Conservation (phyloP, 2,888 invertebrate species). For the Apotomis turbidana region DNA sequence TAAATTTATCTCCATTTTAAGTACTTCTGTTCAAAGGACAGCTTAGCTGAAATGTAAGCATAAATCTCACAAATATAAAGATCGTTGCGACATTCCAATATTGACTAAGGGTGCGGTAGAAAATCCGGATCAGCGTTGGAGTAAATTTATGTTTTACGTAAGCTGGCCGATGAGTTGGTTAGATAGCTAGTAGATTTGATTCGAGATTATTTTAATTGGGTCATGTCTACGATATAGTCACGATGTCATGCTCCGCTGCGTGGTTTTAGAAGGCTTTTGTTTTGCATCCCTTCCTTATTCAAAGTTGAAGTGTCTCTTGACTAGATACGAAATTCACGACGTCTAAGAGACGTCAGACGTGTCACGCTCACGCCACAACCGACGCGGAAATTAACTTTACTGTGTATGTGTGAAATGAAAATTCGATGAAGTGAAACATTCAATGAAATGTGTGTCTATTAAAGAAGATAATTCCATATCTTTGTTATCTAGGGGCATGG, state of each 20-base stretch:
- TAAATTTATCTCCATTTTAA: not conserved
- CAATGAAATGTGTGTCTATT: too few species aligned
- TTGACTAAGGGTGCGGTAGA: conserved; percentile 14
- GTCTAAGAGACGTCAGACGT: not conserved
- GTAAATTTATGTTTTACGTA: conserved; percentile 22
- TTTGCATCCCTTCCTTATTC: conserved; percentile 14
- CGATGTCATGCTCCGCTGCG: conserved; percentile 24
- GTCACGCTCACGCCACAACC: not conserved
- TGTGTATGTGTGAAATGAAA: too few species aligned
- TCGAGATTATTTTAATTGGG: conserved; percentile 41
- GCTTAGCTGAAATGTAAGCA: not conserved
- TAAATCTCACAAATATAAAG: not conserved
- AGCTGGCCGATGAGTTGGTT: conserved; percentile 18
- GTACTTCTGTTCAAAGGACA: not conserved
- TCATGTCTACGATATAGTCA: conserved; percentile 37
- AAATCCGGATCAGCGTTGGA: conserved; percentile 9
- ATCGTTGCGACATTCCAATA: conserved; percentile 36
- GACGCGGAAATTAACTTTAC: not conserved
- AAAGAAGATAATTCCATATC: too few species aligned
- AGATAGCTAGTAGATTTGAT: conserved; percentile 34
- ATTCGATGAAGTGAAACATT: too few species aligned
- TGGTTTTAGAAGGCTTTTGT: conserved; percentile 1
- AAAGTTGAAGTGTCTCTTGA: conserved; percentile 9
- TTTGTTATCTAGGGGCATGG: too few species aligned
- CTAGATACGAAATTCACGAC: conserved; percentile 8